Evolutionary conservation across 2,888 invertebrate species (phyloP), one percentile per base, ranked within the genome.

Genomic region (Athalia cordata): DNA sequence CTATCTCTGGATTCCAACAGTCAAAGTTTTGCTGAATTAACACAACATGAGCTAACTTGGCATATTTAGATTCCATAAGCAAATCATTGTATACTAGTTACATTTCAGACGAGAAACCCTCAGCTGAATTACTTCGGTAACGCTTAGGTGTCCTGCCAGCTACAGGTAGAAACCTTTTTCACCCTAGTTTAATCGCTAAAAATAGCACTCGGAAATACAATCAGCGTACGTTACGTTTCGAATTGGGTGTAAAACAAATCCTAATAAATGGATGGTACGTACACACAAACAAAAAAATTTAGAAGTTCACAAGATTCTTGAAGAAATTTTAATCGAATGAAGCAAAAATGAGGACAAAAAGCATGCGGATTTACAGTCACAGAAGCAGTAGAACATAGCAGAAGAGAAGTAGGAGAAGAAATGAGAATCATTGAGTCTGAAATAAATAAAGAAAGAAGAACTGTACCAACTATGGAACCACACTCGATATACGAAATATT

Each of bases 401-500:
- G 80, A 84, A 81, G 79, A 81, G 45, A 13, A 55, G 67, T 15
- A 77, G 68, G 43, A 78, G 72, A 80, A 43, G 80, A 81, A 80
- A 74, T 78, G 70, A 79, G 80, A 79, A 80, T 85, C 84, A 85
- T 81, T 82, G 77, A 66, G 78, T 86, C 85, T 87, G 85, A 86
- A 87, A 87, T 81, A 84, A 85, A 85, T 78, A 85, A 77, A 81
- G 81, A 86, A 84, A 84, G 74, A 82, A 45, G 47, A 72, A 59
- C 57, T 72, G 47, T 72, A 72, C 59, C n/a, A 57, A 45, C 72
- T 59, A 72, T 65, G 29, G 70, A 52, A 65, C 7, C 52, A 59
- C 8, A 43, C 70, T 57, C 6, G 50, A 11, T 68, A 52, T 9
- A 5, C 29, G n/a, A 13, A 7, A 13, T 15, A 66, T 66, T 4